phyloP scores from a whole-genome alignment of 2,888 invertebrate genomes.

The Limnephilus marmoratus region DNA sequence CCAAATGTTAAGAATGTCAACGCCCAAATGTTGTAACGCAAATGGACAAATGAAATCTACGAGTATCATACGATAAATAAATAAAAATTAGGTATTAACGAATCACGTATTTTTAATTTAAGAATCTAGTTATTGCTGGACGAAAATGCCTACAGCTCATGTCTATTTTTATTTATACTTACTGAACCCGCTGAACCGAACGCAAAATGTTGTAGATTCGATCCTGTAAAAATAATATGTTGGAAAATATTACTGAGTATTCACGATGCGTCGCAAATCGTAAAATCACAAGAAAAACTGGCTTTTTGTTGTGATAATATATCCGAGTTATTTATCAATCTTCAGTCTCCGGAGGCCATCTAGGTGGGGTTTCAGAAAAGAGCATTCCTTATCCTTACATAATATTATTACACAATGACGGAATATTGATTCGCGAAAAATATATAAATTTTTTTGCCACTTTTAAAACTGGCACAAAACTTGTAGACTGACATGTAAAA shows the following conservation, averaged over 20 bases:
- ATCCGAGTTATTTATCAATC: slow-evolving; percentile 15
- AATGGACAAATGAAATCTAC: too few species aligned
- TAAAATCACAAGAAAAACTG: neutral
- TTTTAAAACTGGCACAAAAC: neutral
- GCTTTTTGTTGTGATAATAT: neutral
- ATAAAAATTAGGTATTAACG: too few species aligned
- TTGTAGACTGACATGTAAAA: too few species aligned
- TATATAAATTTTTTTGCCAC: neutral
- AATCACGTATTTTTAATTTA: too few species aligned
- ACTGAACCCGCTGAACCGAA: neutral
- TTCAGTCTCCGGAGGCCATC: neutral
- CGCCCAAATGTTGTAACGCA: too few species aligned
- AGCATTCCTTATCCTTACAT: neutral
- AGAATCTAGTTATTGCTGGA: too few species aligned
- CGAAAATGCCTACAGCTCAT: too few species aligned
- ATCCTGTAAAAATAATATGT: neutral
- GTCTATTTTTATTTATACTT: neutral
- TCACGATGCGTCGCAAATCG: neutral
- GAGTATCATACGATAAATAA: too few species aligned
- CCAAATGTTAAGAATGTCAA: too few species aligned
- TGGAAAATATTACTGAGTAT: neutral
- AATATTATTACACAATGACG: neutral
- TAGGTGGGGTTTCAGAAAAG: neutral
- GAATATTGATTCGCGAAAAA: neutral
- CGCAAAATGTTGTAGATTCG: neutral